A percentile compares a stretch with the other conserved stretches of the same genome.
Evolutionary conservation across 2,797 vertebrate species (phyloP).

Genomic region (Echiichthys vipera): DNA sequence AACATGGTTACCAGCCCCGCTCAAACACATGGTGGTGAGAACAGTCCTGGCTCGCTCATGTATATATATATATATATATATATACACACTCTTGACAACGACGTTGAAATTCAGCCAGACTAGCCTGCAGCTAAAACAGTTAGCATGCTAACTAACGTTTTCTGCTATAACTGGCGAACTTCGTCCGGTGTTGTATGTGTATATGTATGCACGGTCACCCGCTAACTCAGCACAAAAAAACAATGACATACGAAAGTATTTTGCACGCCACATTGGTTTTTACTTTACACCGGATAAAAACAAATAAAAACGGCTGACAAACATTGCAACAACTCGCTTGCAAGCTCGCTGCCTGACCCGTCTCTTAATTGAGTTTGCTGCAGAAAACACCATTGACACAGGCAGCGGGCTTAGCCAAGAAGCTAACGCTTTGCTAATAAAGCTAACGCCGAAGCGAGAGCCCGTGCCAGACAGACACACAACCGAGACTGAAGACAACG

Average conservation of each 20-base stretch:
- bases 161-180: conserved; percentile 72
- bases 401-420: conserved; percentile 71
- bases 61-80: too few relatives aligned
- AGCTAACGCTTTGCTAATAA: conserved; percentile 77
- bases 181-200: conserved; percentile 73
- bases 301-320: not conserved
- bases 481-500: conserved; percentile 80
- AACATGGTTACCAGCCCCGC: conserved; percentile 30
- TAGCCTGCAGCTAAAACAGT: conserved; percentile 67
- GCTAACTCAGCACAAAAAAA: conserved; percentile 77
- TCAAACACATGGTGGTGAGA: conserved; percentile 55
- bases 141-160: conserved; percentile 79
- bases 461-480: conserved; percentile 79
- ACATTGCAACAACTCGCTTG: conserved; percentile 47
- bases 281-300: conserved; percentile 2
- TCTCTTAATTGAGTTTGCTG: conserved; percentile 67
- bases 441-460: conserved; percentile 77
- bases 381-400: conserved; percentile 72
- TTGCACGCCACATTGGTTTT: conserved; percentile 47
- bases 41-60: conserved; percentile 41
- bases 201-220: conserved; percentile 68
- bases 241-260: conserved; percentile 67
- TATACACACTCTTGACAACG: conserved; percentile 66
- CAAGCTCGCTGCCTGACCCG: conserved; percentile 44
- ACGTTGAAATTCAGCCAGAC: conserved; percentile 35